A percentile compares a stretch with the other conserved stretches of the same genome.
Conservation (phyloP, 2,888 invertebrate genomes). For the Apamea epomidion region DNA sequence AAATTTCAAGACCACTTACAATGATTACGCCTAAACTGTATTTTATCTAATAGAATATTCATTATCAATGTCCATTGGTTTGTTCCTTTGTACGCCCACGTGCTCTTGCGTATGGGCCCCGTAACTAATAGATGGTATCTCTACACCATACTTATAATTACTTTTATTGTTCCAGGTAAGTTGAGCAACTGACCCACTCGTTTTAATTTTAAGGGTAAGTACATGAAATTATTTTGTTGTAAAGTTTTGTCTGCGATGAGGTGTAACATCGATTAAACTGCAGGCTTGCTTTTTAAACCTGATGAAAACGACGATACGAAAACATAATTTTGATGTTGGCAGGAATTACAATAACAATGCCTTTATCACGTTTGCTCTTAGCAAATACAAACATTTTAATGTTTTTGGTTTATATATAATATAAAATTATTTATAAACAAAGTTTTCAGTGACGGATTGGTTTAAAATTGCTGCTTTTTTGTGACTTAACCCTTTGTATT, state of each 20-base stretch:
- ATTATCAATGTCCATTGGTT: constrained; percentile 60
- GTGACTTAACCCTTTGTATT: not conserved
- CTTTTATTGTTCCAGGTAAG: constrained; percentile 86
- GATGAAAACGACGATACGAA: not conserved
- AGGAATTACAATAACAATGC: not conserved
- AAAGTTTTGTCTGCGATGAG: constrained; percentile 12
- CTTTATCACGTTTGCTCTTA: not conserved
- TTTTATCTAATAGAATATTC: constrained; percentile 66
- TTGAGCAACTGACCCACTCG: constrained; percentile 70
- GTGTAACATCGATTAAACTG: constrained; percentile 4
- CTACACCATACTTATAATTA: constrained; percentile 73
- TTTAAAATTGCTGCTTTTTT: not conserved
- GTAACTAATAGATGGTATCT: constrained; percentile 69
- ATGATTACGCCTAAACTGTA: constrained; percentile 57
- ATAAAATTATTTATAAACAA: not conserved
- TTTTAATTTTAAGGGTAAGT: constrained; percentile 55
- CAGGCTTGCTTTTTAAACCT: not conserved
- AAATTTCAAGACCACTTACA: constrained; percentile 52
- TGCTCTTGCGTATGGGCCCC: constrained; percentile 63
- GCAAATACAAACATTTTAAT: not conserved
- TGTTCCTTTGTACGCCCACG: constrained; percentile 66
- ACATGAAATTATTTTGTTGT: constrained; percentile 26
- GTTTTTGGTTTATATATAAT: not conserved
- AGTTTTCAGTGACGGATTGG: not conserved
- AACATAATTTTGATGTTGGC: not conserved